These are phyloP conservation scores for Notarius quadriscutis DNA, from an alignment of 2,113 vertebrate species.

Conservation along the genomic window DNA sequence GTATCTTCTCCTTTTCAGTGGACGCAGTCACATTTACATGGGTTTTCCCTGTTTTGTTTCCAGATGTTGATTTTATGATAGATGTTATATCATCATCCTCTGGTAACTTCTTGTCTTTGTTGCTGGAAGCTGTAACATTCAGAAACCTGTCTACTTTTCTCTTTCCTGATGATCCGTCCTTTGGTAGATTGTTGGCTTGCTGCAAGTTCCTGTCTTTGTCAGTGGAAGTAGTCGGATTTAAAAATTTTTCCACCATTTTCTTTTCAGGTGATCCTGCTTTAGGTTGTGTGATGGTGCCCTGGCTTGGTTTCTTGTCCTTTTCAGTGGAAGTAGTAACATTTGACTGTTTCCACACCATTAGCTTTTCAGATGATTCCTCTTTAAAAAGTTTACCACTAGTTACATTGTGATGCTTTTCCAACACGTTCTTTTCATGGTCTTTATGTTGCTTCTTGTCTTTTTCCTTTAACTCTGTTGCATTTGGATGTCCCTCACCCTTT, in stretches of 20 bases:
- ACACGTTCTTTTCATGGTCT: neutral
- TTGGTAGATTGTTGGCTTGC: neutral
- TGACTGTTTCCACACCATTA: neutral
- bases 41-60: neutral
- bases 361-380: neutral
- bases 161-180: neutral
- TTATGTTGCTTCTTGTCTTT: neutral
- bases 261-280: conserved; percentile 22
- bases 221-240: conserved; percentile 55
- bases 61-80: neutral
- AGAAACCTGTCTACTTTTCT: conserved; percentile 2
- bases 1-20: conserved; percentile 50
- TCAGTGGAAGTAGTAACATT: neutral
- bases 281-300: neutral
- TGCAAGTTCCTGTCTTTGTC: neutral
- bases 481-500: conserved; percentile 12
- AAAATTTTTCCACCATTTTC: conserved; percentile 46
- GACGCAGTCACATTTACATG: conserved; percentile 39
- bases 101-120: neutral
- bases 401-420: neutral
- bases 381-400: neutral
- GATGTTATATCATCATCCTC: neutral
- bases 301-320: conserved; percentile 20
- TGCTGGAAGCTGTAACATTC: neutral
- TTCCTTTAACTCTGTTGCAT: neutral